Evolutionary conservation across 2,797 vertebrate species (phyloP), one percentile per base, ranked within the genome.

Genomic region (Anomalospiza imberbis): DNA sequence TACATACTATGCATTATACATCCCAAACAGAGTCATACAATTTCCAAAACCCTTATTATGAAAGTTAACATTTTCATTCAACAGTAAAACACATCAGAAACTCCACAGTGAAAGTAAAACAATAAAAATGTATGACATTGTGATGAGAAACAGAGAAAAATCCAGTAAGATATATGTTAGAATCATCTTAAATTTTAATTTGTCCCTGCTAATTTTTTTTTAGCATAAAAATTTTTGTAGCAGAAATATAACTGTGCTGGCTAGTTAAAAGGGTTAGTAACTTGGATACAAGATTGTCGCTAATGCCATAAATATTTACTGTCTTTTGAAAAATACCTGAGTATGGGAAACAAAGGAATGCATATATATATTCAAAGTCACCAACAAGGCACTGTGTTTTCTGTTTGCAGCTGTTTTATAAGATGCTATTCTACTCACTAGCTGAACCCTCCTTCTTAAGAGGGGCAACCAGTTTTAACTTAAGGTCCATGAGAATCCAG

Each of bases 1-100:
- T 97, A 97, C 91, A 91, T 95, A 62, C 84, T 90, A 74, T 97
- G 96, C 94, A 96, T 98, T 98, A 98, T 97, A 95, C 96, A 97
- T 97, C 96, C 48, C 50, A 94, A 87, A 95, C 66, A 90, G 91
- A 96, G 93, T 96, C 91, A 66, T 68, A 65, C 71, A 74, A 76
- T 95, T 96, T 97, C 91, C 62, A 92, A 83, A 94, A 31, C 61
- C 47, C 28, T 89, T 94, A 57, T 92, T 96, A 62, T 85, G 53
- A 66, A 94, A 89, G 71, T 84, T 93, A 71, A 20, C 21, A 11
- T 91, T 97, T 94, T 91, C 88, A 89, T 91, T 93, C 85, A 78
- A 17, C 6, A 45, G 22, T 77, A 95, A 94, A 91, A 53, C 45
- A 48, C 28, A 28, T 88, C 65, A 90, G 65, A 92, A 95, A 90